Evolutionary conservation across 2,113 vertebrate genomes (phyloP).

Genomic region (Tragelaphus strepsiceros): DNA sequence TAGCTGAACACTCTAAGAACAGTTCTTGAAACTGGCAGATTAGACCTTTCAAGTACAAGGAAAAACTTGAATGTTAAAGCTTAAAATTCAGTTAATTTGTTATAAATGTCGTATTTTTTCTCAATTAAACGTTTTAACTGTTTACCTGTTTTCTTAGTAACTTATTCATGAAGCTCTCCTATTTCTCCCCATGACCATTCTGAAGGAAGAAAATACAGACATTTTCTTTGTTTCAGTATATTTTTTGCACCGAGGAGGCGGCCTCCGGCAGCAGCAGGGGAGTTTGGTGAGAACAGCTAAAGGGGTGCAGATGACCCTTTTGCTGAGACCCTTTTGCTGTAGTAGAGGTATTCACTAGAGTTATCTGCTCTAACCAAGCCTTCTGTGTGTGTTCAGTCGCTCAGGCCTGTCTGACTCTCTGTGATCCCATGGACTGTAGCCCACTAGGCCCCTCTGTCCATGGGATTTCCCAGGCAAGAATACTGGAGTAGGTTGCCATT

Average conservation of each 20-base stretch:
- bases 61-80: slow-evolving; percentile 31
- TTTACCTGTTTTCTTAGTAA: neutral
- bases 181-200: neutral
- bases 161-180: neutral
- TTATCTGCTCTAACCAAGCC: slow-evolving; percentile 34
- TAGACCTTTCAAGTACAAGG: slow-evolving; percentile 13
- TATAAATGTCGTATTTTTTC: neutral
- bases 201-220: neutral
- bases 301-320: slow-evolving; percentile 40
- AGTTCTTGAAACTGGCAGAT: neutral
- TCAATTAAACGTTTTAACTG: neutral
- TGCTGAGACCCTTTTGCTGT: slow-evolving; percentile 10
- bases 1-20: neutral
- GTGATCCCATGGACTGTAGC: neutral
- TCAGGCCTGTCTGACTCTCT: neutral
- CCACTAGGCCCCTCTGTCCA: neutral
- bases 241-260: neutral
- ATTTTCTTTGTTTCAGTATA: neutral
- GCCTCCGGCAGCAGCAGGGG: neutral
- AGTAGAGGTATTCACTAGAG: slow-evolving; percentile 29
- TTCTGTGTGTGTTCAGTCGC: neutral
- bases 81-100: slow-evolving; percentile 1
- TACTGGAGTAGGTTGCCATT: neutral
- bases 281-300: slow-evolving; percentile 6
- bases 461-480: neutral